These are phyloP conservation scores for Drosophila pseudoobscura DNA, from an alignment of 1,140 invertebrate species.

Conservation along the genomic window DNA sequence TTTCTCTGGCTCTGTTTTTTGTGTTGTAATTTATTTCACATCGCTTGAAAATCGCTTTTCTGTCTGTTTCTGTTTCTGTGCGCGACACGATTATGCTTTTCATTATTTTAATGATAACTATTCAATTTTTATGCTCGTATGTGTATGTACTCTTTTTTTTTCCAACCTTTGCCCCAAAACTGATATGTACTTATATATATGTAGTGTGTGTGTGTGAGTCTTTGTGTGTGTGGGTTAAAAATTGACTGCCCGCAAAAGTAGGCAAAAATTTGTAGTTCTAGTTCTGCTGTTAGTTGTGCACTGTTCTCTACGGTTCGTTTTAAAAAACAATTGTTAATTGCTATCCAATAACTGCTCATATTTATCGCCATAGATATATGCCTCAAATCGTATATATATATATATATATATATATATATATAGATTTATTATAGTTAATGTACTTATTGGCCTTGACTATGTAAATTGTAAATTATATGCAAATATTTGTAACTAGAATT, in stretches of 20 bases:
- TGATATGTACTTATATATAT: constrained; percentile 77
- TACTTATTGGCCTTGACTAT: constrained; percentile 64
- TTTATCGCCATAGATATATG: constrained; percentile 30
- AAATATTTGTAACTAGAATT: constrained; percentile 48
- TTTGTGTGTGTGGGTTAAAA: constrained; percentile 52
- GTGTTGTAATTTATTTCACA: constrained; percentile 34
- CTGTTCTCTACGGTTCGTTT: constrained; percentile 51
- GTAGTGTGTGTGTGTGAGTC: constrained; percentile 10
- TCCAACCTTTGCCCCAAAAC: constrained; percentile 43
- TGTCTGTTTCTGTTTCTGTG: constrained; percentile 24
- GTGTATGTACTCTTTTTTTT: constrained; percentile 30
- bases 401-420: constrained; percentile 36
- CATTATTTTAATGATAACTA: constrained; percentile 48
- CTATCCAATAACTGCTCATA: constrained; percentile 21
- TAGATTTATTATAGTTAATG: constrained; percentile 35
- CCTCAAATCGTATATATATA: constrained; percentile 19
- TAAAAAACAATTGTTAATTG: constrained; percentile 71
- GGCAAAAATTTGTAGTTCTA: constrained; percentile 25
- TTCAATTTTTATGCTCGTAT: not conserved
- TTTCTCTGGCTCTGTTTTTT: too few relatives aligned
- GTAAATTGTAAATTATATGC: constrained; percentile 31
- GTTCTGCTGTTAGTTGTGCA: constrained; percentile 66
- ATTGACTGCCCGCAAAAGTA: constrained; percentile 52
- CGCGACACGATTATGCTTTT: constrained; percentile 66
- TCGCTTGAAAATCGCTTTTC: constrained; percentile 17